These are phyloP conservation scores for Moxostoma hubbsi DNA, from an alignment of 2,797 vertebrate genomes.

Conservation along the genomic window DNA sequence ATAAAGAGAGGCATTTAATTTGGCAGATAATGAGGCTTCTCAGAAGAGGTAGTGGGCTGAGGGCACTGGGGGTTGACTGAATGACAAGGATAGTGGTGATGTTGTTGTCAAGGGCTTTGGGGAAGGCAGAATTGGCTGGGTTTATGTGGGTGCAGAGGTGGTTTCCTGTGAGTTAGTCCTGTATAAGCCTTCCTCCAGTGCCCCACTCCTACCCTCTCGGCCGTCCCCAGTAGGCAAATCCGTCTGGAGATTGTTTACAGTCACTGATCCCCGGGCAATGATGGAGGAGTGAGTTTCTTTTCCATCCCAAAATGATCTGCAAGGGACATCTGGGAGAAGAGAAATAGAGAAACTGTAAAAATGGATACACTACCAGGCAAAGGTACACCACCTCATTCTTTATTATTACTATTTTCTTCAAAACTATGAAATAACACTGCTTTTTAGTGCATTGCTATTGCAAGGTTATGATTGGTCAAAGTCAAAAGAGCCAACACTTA, in stretches of 20 bases:
- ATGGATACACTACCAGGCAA: background rate
- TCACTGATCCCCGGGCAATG: conserved; percentile 65
- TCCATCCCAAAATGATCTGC: conserved; percentile 81
- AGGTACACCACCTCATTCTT: background rate
- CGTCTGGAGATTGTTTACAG: conserved; percentile 71
- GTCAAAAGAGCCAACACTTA: too few relatives aligned
- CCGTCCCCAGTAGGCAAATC: conserved; percentile 53
- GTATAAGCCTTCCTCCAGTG: conserved; percentile 66
- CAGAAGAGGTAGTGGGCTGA: conserved; percentile 91
- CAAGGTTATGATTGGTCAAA: too few relatives aligned
- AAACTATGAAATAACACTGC: too few relatives aligned
- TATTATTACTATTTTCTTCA: too few relatives aligned
- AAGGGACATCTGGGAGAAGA: conserved; percentile 75
- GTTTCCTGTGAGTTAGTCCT: conserved; percentile 86
- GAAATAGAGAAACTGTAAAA: background rate
- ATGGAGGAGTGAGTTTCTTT: conserved; percentile 55
- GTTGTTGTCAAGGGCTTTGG: conserved; percentile 58
- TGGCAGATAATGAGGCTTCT: conserved; percentile 84
- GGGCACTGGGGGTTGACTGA: conserved; percentile 57
- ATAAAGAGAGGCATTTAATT: conserved; percentile 78
- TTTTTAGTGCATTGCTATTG: too few relatives aligned
- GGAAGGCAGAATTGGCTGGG: conserved; percentile 47
- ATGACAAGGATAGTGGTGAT: conserved; percentile 82
- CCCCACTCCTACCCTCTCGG: conserved; percentile 55
- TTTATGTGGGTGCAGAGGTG: conserved; percentile 80